A percentile compares a stretch with the other conserved stretches of the same genome.
Conservation (phyloP, 1,140 invertebrate genomes). For the Vollenhovia emeryi region DNA sequence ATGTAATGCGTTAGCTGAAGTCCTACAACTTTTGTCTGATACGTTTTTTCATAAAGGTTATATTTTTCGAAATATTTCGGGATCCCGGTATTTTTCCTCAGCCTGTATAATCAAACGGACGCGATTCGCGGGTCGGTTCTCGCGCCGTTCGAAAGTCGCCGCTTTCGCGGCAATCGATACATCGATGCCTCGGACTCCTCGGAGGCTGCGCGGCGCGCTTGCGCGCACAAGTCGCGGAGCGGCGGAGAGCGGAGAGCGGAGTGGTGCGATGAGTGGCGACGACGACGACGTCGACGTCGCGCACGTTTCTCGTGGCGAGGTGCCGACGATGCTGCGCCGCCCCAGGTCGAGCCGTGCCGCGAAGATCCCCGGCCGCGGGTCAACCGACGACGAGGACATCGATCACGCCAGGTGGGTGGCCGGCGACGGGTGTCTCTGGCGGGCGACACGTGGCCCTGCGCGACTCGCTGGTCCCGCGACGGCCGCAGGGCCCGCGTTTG, state of each 20-base stretch:
- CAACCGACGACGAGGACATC: slow-evolving; percentile 64
- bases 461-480: slow-evolving; percentile 11
- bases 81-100: no score
- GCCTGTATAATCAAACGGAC: no score
- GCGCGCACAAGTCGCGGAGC: neutral
- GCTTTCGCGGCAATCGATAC: neutral
- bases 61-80: no score
- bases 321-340: slow-evolving; percentile 36
- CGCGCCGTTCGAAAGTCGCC: neutral
- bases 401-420: slow-evolving; percentile 48
- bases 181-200: no score
- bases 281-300: slow-evolving; percentile 10
- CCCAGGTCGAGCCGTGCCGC: neutral
- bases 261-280: neutral
- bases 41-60: no score
- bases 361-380: neutral
- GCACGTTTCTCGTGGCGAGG: neutral
- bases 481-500: neutral
- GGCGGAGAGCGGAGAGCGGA: neutral
- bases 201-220: neutral
- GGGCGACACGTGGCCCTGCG: slow-evolving; percentile 34
- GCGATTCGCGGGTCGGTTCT: no score
- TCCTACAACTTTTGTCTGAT: no score
- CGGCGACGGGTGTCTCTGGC: neutral
- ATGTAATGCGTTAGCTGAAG: no score